These are phyloP conservation scores for Agapostemon virescens DNA, from an alignment of 2,888 invertebrate genomes.

Conservation along the genomic window DNA sequence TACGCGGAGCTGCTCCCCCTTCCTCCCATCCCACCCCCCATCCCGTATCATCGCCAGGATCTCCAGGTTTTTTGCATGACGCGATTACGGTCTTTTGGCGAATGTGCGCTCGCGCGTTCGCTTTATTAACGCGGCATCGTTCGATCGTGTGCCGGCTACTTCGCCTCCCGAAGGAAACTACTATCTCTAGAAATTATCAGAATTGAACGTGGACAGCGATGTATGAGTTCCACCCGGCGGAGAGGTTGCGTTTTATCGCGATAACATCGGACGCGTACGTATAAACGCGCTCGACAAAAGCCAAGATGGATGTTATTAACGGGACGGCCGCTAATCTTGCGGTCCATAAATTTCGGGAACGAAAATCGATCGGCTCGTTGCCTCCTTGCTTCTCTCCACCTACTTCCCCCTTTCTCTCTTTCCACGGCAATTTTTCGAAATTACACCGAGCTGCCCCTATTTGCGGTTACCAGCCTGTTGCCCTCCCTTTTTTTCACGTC, in stretches of 20 bases:
- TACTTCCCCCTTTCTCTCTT: not conserved
- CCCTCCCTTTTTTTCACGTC: not conserved
- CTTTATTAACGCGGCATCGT: conserved; percentile 51
- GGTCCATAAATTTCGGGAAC: conserved; percentile 4
- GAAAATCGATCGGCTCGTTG: conserved; percentile 2
- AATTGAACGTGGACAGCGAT: conserved; percentile 42
- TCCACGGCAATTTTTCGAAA: not conserved
- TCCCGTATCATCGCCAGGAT: conserved; percentile 50
- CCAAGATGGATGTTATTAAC: conserved; percentile 38
- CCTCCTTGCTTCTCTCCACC: not conserved
- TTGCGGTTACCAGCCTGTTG: not conserved
- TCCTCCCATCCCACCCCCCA: too few relatives aligned
- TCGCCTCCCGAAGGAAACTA: conserved; percentile 32
- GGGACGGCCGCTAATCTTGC: conserved; percentile 4
- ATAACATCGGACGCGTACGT: conserved; percentile 18
- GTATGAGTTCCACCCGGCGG: conserved; percentile 30
- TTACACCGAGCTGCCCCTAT: not conserved
- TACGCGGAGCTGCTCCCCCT: conserved; percentile 35
- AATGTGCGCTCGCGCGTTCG: conserved; percentile 17
- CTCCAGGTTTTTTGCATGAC: conserved; percentile 53
- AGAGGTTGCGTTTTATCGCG: conserved; percentile 13
- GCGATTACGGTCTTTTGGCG: conserved; percentile 53
- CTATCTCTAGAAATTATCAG: conserved; percentile 45
- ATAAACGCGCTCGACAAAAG: conserved; percentile 21
- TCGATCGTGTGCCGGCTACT: conserved; percentile 36